A percentile compares a stretch with the other conserved stretches of the same genome.
These are phyloP conservation scores for Pogoniulus pusillus DNA, from an alignment of 2,797 vertebrate genomes.

Conservation along the genomic window DNA sequence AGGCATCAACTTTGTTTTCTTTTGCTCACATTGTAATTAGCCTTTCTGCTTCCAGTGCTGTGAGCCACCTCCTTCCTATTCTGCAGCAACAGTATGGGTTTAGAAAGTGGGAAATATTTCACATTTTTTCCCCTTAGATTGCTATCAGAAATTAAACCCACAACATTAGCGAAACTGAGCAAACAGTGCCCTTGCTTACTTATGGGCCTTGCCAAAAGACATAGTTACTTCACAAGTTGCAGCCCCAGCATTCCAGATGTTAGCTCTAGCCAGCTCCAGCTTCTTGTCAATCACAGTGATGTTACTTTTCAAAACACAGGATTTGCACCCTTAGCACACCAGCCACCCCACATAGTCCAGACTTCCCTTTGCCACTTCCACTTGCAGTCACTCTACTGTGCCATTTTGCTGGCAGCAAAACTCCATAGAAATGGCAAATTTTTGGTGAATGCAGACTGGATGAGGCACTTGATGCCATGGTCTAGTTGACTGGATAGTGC, in stretches of 20 bases:
- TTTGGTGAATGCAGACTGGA: background rate
- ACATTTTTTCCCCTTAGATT: conserved; percentile 39
- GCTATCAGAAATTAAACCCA: conserved; percentile 36
- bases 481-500: no score
- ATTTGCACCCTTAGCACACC: background rate
- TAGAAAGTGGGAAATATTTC: conserved; percentile 41
- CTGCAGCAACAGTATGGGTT: conserved; percentile 23
- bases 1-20: conserved; percentile 11
- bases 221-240: background rate
- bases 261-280: background rate
- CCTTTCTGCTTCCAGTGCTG: background rate
- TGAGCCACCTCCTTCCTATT: background rate
- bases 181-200: background rate
- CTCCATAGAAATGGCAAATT: background rate
- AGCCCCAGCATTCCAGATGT: background rate
- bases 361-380: background rate
- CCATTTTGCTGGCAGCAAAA: background rate
- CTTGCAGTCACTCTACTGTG: background rate
- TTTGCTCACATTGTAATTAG: conserved; percentile 29
- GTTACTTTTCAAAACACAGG: background rate
- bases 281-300: background rate
- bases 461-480: no score
- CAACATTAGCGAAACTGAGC: conserved; percentile 27
- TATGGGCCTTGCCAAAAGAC: conserved; percentile 30
- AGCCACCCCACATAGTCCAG: background rate